These are phyloP conservation scores for Pissodes strobi DNA, from an alignment of 1,140 invertebrate genomes.

Conservation along the genomic window DNA sequence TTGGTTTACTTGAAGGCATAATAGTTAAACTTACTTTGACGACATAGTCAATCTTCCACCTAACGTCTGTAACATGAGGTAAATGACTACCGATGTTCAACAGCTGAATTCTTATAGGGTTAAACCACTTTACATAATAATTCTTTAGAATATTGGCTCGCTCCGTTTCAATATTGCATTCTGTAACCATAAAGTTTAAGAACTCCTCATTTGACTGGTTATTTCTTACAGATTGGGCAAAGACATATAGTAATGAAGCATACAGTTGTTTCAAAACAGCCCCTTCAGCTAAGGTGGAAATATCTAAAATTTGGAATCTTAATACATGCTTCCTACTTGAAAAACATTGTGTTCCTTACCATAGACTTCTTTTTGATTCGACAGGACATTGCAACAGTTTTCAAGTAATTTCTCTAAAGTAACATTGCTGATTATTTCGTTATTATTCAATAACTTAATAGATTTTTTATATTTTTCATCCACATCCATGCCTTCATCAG, in stretches of 20 bases:
- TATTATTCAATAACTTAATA: constrained; percentile 47
- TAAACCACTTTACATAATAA: constrained; percentile 53
- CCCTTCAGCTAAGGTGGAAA: not conserved
- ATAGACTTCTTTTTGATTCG: constrained; percentile 46
- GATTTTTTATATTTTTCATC: constrained; percentile 33
- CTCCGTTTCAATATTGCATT: constrained; percentile 44
- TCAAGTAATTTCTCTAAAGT: constrained; percentile 54
- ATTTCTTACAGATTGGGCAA: constrained; percentile 56
- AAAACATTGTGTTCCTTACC: too few species aligned
- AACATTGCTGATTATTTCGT: constrained; percentile 51
- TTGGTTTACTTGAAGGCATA: too few species aligned
- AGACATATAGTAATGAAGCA: constrained; percentile 53
- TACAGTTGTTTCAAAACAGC: constrained; percentile 48
- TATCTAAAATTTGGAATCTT: constrained; percentile 25
- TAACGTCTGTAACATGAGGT: constrained; percentile 67
- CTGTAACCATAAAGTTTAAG: constrained; percentile 46
- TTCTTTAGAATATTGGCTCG: constrained; percentile 53
- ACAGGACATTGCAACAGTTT: constrained; percentile 46
- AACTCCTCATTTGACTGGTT: constrained; percentile 54
- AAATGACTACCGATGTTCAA: constrained; percentile 58
- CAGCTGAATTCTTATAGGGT: constrained; percentile 54
- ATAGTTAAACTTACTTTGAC: constrained; percentile 56
- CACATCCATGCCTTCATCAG: too few species aligned
- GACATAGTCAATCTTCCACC: constrained; percentile 67
- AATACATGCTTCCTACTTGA: too few species aligned